Conservation (phyloP, 2,797 vertebrate species). For the Microctenopoma stevenorrisi region DNA sequence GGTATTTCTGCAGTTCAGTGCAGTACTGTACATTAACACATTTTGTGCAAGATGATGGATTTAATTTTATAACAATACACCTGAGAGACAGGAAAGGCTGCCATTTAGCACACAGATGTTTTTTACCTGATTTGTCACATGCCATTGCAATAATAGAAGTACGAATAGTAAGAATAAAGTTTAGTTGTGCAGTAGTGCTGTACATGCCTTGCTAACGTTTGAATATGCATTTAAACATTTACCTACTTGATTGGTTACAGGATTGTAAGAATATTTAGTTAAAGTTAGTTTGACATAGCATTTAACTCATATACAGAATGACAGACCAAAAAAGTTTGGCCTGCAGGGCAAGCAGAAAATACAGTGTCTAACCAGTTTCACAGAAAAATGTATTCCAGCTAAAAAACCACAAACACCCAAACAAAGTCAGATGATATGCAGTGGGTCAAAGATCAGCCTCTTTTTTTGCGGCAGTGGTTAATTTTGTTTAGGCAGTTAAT, state of each 20-base stretch:
- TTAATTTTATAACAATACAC: conserved; percentile 28
- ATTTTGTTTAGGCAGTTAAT: conserved; percentile 9
- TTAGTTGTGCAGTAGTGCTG: background rate
- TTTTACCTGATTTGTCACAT: background rate
- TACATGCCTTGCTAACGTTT: conserved; percentile 2
- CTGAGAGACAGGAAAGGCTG: conserved; percentile 10
- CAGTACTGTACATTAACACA: conserved; percentile 15
- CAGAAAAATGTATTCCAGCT: background rate
- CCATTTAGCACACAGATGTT: background rate
- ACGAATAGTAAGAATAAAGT: background rate
- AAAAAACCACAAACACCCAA: conserved; percentile 6
- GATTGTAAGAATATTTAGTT: background rate
- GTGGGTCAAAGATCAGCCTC: background rate
- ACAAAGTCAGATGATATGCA: background rate
- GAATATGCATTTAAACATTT: background rate
- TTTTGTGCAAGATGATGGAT: conserved; percentile 32
- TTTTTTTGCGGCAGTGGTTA: background rate
- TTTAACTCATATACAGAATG: background rate
- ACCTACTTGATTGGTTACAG: background rate
- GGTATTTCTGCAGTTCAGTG: conserved; percentile 32
- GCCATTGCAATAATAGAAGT: background rate
- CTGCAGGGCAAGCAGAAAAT: background rate
- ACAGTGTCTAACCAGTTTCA: background rate
- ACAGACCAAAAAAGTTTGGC: background rate
- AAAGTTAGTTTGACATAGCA: background rate